Conservation (phyloP, 2,888 invertebrate genomes). For the Plagiodera versicolora region DNA sequence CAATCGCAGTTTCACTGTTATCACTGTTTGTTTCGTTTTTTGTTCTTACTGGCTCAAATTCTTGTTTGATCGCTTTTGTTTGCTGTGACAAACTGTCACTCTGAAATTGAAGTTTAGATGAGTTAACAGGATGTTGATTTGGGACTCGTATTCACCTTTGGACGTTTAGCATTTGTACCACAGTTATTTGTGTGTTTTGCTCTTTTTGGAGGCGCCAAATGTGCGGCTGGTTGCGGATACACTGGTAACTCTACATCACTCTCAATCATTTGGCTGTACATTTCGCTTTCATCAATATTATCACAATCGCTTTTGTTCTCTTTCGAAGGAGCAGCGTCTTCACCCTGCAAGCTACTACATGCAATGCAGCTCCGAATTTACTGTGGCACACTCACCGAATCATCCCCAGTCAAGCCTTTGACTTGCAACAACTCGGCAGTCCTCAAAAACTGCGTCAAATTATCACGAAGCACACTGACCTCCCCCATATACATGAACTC, state of each 20-base stretch:
- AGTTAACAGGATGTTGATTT: background rate
- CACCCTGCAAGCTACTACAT: slow-evolving; percentile 52
- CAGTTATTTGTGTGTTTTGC: slow-evolving; percentile 34
- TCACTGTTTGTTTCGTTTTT: slow-evolving; percentile 31
- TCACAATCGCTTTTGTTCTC: slow-evolving; percentile 49
- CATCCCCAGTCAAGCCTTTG: slow-evolving; percentile 65
- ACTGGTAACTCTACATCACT: slow-evolving; percentile 42
- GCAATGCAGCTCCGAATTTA: too few relatives aligned
- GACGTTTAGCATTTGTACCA: slow-evolving; percentile 37
- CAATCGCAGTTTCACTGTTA: slow-evolving; percentile 10
- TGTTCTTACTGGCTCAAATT: slow-evolving; percentile 31
- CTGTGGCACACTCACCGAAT: slow-evolving; percentile 55
- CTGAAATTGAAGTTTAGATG: background rate
- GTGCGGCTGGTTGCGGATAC: slow-evolving; percentile 17
- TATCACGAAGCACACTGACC: slow-evolving; percentile 70
- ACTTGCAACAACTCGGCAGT: slow-evolving; percentile 72
- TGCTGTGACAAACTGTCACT: slow-evolving; percentile 21
- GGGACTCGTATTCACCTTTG: slow-evolving; percentile 29
- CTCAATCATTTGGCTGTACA: slow-evolving; percentile 47
- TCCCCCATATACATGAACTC: slow-evolving; percentile 77
- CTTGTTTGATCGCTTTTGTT: slow-evolving; percentile 26
- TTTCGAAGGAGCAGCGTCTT: slow-evolving; percentile 48
- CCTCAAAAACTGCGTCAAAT: slow-evolving; percentile 69
- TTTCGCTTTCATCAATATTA: slow-evolving; percentile 46
- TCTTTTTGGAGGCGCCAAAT: slow-evolving; percentile 33